Conservation (phyloP, 2,888 invertebrate species). For the Thymelicus lineola region DNA sequence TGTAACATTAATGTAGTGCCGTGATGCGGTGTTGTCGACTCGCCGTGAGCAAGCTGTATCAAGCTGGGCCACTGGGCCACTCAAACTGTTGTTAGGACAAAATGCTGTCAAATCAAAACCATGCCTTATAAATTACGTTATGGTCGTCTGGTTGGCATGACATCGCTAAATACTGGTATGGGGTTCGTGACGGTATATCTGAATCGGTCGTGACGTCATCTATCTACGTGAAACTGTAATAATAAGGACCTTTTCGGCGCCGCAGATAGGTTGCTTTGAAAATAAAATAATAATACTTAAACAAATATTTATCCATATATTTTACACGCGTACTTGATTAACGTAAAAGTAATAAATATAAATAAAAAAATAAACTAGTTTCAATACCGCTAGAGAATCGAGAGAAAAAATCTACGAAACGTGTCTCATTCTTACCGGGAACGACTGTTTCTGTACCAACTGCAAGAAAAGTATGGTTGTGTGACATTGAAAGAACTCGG, state of each 20-base stretch:
- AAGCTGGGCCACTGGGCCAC: conserved; percentile 45
- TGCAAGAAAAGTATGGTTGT: conserved; percentile 30
- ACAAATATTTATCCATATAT: not conserved
- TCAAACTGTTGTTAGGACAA: conserved; percentile 64
- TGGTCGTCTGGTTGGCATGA: conserved; percentile 71
- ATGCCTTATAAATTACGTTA: conserved; percentile 65
- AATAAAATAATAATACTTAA: conserved; percentile 46
- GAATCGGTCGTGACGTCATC: conserved; percentile 46
- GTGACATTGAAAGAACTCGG: conserved; percentile 16
- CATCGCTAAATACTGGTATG: conserved; percentile 59
- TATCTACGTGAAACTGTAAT: conserved; percentile 60
- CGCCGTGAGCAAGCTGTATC: conserved; percentile 63
- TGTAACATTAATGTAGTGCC: conserved; percentile 42
- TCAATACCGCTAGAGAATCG: conserved; percentile 20
- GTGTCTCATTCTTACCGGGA: conserved; percentile 32
- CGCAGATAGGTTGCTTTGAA: conserved; percentile 64
- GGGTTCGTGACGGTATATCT: conserved; percentile 25
- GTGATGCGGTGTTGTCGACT: conserved; percentile 44
- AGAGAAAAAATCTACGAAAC: conserved; percentile 25
- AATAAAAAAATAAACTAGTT: conserved; percentile 8
- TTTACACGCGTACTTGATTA: conserved; percentile 6
- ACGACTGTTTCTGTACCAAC: conserved; percentile 37
- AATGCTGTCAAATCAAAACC: conserved; percentile 67
- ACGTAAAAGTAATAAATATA: not conserved
- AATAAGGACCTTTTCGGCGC: conserved; percentile 68